Evolutionary conservation across 1,140 invertebrate species (phyloP).

Genomic region (Drosophila seguyi): DNA sequence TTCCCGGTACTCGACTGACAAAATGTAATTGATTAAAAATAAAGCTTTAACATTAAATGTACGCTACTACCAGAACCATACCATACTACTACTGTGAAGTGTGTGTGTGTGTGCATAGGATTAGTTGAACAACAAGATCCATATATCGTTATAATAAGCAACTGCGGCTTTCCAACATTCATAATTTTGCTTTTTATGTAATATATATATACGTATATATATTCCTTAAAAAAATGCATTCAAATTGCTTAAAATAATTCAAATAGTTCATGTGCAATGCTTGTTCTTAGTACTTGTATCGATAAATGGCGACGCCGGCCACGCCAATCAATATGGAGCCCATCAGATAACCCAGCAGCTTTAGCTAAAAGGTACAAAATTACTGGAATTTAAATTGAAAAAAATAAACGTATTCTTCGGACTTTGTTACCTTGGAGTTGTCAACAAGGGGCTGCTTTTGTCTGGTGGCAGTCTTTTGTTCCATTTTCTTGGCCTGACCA

Average conservation of each 20-base stretch:
- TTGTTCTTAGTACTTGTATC: conserved; percentile 86
- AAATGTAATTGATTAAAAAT: conserved; percentile 54
- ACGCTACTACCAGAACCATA: conserved; percentile 67
- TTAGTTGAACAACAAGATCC: conserved; percentile 51
- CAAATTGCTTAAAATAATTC: conserved; percentile 69
- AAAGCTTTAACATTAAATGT: conserved; percentile 61
- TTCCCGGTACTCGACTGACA: conserved; percentile 36
- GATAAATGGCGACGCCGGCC: conserved; percentile 87
- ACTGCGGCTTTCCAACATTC: conserved; percentile 58
- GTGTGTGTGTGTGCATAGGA: conserved; percentile 55
- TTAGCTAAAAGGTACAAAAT: conserved; percentile 83
- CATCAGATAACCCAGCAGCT: conserved; percentile 87
- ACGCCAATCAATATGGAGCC: conserved; percentile 87
- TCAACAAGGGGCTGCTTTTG: conserved; percentile 74
- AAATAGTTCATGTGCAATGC: conserved; percentile 32
- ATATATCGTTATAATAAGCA: conserved; percentile 51
- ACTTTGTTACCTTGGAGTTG: conserved; percentile 67
- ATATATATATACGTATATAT: conserved; percentile 25
- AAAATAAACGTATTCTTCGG: accelerated
- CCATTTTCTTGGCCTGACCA: conserved; percentile 85
- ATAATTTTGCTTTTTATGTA: conserved; percentile 66
- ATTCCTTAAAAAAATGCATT: conserved; percentile 65
- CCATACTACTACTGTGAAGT: conserved; percentile 54
- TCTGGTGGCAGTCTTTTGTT: conserved; percentile 73
- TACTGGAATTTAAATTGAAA: not conserved